phyloP scores from a whole-genome alignment of 2,888 invertebrate genomes.

The Acleris laterana region DNA sequence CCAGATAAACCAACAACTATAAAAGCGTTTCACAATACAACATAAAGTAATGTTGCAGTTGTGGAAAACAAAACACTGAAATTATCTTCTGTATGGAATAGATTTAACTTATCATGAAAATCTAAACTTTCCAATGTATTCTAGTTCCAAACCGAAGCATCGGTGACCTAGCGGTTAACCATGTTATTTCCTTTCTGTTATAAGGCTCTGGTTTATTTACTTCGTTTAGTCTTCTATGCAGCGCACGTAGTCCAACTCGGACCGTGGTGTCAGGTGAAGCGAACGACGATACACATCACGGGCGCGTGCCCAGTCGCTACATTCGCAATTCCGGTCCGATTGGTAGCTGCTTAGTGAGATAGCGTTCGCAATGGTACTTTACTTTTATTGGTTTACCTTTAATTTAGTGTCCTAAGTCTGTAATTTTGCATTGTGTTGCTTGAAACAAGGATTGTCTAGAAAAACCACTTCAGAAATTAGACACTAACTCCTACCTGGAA shows the following conservation, averaged over 20 bases:
- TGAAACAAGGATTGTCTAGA: too few relatives aligned
- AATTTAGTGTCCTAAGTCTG: not conserved
- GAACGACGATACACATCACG: slow-evolving; percentile 66
- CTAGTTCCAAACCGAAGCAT: not conserved
- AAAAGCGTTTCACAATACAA: too few relatives aligned
- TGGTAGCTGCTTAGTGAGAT: slow-evolving; percentile 28
- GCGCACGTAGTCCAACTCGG: slow-evolving; percentile 59
- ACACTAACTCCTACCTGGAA: too few relatives aligned
- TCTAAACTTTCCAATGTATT: too few relatives aligned
- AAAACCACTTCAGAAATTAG: too few relatives aligned
- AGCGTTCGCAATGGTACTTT: slow-evolving; percentile 4
- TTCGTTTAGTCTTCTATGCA: slow-evolving; percentile 53
- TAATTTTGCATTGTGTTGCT: too few relatives aligned
- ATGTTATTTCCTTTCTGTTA: slow-evolving; percentile 11
- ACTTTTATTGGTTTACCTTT: not conserved
- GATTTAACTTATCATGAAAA: too few relatives aligned
- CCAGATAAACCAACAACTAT: too few relatives aligned
- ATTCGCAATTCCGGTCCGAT: slow-evolving; percentile 28
- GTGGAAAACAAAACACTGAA: too few relatives aligned
- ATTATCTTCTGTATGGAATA: too few relatives aligned
- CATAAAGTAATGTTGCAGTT: too few relatives aligned
- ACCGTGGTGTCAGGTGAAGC: slow-evolving; percentile 64
- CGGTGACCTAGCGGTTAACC: not conserved
- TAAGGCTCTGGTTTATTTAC: slow-evolving; percentile 42
- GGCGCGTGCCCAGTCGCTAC: slow-evolving; percentile 56